A percentile compares a stretch with the other conserved stretches of the same genome.
phyloP scores from a whole-genome alignment of 2,113 vertebrate species.

The Gnathonemus longibarbis region DNA sequence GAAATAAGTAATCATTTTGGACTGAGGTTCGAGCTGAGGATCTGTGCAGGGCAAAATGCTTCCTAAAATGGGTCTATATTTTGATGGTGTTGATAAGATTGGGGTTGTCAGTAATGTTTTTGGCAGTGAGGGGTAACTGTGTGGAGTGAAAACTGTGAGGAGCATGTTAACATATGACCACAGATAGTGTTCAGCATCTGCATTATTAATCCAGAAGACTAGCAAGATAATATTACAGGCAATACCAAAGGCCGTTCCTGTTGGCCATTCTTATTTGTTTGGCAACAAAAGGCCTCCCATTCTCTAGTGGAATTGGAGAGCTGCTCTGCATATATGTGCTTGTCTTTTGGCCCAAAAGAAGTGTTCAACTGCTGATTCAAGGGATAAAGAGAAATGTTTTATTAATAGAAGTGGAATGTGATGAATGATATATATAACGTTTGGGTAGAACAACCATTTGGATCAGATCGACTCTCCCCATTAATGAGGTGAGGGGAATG shows the following conservation, averaged over 20 bases:
- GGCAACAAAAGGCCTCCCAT: background rate
- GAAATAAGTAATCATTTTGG: background rate
- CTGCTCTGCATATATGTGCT: background rate
- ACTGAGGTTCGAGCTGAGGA: background rate
- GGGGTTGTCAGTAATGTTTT: background rate
- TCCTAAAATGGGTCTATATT: background rate
- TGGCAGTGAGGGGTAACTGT: background rate
- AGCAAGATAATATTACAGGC: background rate
- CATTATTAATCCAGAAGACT: background rate
- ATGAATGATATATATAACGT: background rate
- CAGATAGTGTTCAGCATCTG: background rate
- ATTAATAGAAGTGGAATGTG: background rate
- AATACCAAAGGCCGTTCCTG: background rate
- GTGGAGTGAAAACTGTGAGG: background rate
- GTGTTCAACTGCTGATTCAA: background rate
- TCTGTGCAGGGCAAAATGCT: background rate
- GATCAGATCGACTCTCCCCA: background rate
- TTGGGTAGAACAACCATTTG: background rate
- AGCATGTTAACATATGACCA: background rate
- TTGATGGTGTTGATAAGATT: background rate
- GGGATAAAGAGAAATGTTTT: background rate
- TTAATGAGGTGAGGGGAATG: background rate
- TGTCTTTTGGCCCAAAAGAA: background rate
- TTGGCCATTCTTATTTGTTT: background rate
- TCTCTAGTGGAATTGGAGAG: background rate